Evolutionary conservation across 1,140 invertebrate genomes (phyloP), one percentile per base, ranked within the genome.

Genomic region (Drosophila eugracilis): DNA sequence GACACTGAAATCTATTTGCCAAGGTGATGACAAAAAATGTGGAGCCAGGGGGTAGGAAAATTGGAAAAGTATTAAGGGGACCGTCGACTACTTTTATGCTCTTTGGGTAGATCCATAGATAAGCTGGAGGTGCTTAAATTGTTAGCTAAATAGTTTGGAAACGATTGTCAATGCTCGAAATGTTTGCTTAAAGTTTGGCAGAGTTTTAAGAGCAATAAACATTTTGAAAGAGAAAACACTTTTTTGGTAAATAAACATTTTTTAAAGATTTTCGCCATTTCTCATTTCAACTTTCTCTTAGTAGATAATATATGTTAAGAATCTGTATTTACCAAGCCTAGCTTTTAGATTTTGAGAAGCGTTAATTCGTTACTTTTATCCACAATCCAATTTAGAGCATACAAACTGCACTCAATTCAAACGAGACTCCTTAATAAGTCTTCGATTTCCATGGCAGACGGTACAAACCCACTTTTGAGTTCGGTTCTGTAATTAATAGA

Each of bases 1-100:
- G 81, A 81, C 83, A 88, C 62, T 78, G 74, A 86, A 86, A 86
- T 86, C 83, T 86, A 86, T 86, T 86, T 86, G 55, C 69, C 34
- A 44, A 75, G 79, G 81, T 85, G 81, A 86, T 86, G 77, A 86
- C 77, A 69, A 80, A 75, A 73, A 65, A 14, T 37, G 21, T 30
- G 36, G 3, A 24, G 6, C 22, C 19, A 12, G n/a, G 37, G 67
- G 34, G 30, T 32, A 14, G 24, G 12, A 28, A 34, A 37, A 32
- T 48, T 10, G 12, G 10, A 6, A 12, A 52, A 22, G 44, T 19
- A 26, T 26, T 14, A 7, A 22, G 47, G 47, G 28, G n/a, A 22
- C 14, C 3, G 17, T 5, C 4, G 36, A 19, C n/a, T 19, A 7
- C 12, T 39, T 4, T 2, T 12, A 21, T 17, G 28, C 12, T 30